phyloP scores from a whole-genome alignment of 2,797 vertebrate genomes.

The Fratercula arctica region DNA sequence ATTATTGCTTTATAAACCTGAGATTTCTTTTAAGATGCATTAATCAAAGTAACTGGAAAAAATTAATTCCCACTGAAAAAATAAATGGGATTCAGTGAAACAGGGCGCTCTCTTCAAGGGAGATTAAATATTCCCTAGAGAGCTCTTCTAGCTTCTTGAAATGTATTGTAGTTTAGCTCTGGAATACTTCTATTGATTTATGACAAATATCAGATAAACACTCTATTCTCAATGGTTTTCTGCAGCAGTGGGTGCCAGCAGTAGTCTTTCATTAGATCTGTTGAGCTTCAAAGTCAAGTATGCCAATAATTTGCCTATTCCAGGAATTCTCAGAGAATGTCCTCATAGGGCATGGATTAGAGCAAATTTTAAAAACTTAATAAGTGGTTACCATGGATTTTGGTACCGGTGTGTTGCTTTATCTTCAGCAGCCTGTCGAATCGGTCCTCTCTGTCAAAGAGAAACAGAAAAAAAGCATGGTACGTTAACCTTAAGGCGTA shows the following conservation, averaged over 20 bases:
- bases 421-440: constrained; percentile 66
- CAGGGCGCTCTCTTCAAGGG: not conserved
- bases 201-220: not conserved
- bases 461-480: not conserved
- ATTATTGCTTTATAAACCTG: constrained; percentile 14
- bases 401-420: constrained; percentile 74
- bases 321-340: not conserved
- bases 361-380: not conserved
- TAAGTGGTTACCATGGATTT: constrained; percentile 71
- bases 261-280: not conserved
- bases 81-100: not conserved
- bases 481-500: not conserved
- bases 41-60: constrained; percentile 5
- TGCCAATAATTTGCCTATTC: not conserved
- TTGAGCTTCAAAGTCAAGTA: not conserved
- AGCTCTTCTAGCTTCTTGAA: not conserved
- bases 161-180: not conserved
- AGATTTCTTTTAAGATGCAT: not conserved
- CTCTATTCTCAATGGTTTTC: not conserved
- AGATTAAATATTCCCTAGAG: constrained; percentile 18
- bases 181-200: not conserved
- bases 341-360: not conserved
- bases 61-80: constrained; percentile 23
- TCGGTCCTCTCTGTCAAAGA: constrained; percentile 70
- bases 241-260: not conserved